Base-by-base conservation (phyloP, 1,140 invertebrate genomes). In the Drosophila willistoni region DNA sequence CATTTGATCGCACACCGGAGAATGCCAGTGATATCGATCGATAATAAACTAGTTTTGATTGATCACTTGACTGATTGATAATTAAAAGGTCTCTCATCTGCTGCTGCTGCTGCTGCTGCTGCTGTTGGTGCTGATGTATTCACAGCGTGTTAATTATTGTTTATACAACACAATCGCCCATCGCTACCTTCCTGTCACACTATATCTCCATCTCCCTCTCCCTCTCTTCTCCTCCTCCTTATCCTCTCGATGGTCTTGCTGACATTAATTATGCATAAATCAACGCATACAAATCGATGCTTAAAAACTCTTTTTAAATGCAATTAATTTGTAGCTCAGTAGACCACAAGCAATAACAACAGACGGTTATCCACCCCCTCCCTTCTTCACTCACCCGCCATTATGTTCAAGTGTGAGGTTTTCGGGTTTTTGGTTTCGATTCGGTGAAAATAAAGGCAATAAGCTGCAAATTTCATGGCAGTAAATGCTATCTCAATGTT, bases 21-120 rank as follows among this genome's bases (percentile, higher is more conserved):
- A 84, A 84, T 84, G 81, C 62, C 54, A 56, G 70, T 75, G 67
- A 51, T 51, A 51, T 51, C 9, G 44, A 22, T 51, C 44, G 44
- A 12, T 51, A 39, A 62, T 68, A 59, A 83, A 74, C 73, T 69
- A 34, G 81, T 77, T 67, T 80, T 64, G 80, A 57, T 67, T 56
- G 56, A 86, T 79, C 73, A 64, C 73, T 69, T 77, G 77, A 79
- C 70, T 87, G 76, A 86, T 83, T 79, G 83, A 87, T 87, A 84
- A 81, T 86, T 86, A 76, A 59, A 80, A 68, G 81, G 76, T 82
- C 69, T 65, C 62, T 68, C 41, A 51, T 51, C 17, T 51, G 44
- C 17, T n/a, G 77, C 72, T 82, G 83, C 33, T 34, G 33, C 25
- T 25, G 25, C 4, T 25, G 19, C 17, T 51, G 44, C 17, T n/a